These are phyloP conservation scores for Trichonephila inaurata DNA, from an alignment of 1,140 invertebrate genomes.

Conservation along the genomic window DNA sequence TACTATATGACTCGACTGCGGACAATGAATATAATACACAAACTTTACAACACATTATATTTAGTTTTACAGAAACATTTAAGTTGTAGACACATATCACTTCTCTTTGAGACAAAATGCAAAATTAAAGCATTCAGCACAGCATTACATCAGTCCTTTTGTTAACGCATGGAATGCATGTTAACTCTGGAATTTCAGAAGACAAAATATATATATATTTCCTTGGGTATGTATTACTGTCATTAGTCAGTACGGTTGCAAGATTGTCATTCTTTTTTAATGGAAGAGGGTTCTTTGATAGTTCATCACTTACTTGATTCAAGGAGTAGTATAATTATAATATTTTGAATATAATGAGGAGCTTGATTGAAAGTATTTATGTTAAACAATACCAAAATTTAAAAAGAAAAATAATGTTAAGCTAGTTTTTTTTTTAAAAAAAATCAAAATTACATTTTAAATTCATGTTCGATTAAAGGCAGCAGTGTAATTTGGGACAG, in stretches of 20 bases:
- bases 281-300: too few species aligned
- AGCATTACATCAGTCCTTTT: background rate
- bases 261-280: background rate
- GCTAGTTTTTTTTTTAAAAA: too few species aligned
- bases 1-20: background rate
- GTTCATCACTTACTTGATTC: too few species aligned
- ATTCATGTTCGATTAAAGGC: too few species aligned
- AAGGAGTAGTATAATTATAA: too few species aligned
- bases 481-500: too few species aligned
- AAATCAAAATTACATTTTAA: too few species aligned
- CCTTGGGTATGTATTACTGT: background rate
- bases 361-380: too few species aligned
- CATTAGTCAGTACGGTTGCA: background rate
- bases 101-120: background rate
- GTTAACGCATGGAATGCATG: background rate
- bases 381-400: too few species aligned
- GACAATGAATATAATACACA: constrained; percentile 2
- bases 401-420: too few species aligned
- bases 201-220: constrained; percentile 21
- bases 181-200: background rate
- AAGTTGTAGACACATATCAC: background rate
- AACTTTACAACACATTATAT: background rate
- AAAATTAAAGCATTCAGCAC: constrained; percentile 13
- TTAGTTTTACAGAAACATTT: background rate
- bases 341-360: too few species aligned